Conservation (phyloP, 1,140 invertebrate species). For the Drosophila arawakana region DNA sequence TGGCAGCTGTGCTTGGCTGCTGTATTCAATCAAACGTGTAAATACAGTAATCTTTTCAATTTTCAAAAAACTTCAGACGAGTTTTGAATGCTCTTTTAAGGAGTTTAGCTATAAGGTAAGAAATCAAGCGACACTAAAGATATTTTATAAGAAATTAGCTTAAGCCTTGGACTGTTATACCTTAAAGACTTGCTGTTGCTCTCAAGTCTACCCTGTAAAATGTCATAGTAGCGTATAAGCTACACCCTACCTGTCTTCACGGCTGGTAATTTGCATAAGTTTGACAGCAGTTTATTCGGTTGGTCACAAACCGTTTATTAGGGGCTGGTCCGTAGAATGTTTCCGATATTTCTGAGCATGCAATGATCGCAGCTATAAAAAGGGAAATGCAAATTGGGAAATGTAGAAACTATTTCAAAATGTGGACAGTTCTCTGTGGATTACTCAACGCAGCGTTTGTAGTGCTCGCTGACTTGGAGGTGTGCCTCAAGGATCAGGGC, state of each 20-base stretch:
- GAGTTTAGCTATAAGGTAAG: no score
- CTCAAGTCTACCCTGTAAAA: not conserved
- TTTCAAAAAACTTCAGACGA: slow-evolving; percentile 11
- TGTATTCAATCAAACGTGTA: slow-evolving; percentile 49
- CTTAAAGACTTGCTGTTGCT: no score
- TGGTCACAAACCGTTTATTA: not conserved
- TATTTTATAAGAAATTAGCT: no score
- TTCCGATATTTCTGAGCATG: not conserved
- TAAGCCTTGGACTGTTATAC: no score
- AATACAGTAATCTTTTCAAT: slow-evolving; percentile 53
- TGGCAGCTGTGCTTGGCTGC: slow-evolving; percentile 54
- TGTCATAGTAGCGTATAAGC: not conserved
- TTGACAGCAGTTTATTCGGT: not conserved
- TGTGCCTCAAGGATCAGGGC: slow-evolving; percentile 65
- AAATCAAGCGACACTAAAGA: no score
- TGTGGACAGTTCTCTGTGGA: slow-evolving; percentile 5
- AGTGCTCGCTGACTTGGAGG: slow-evolving; percentile 45
- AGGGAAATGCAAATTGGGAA: not conserved
- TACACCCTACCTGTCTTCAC: no score
- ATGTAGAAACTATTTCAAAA: not conserved
- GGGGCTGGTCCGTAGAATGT: not conserved
- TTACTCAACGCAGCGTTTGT: not conserved
- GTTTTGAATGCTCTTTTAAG: not conserved
- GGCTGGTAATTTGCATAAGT: not conserved
- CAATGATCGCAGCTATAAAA: not conserved